Evolutionary conservation across 1,140 invertebrate genomes (phyloP).

Genomic region (Oedothorax gibbosus): DNA sequence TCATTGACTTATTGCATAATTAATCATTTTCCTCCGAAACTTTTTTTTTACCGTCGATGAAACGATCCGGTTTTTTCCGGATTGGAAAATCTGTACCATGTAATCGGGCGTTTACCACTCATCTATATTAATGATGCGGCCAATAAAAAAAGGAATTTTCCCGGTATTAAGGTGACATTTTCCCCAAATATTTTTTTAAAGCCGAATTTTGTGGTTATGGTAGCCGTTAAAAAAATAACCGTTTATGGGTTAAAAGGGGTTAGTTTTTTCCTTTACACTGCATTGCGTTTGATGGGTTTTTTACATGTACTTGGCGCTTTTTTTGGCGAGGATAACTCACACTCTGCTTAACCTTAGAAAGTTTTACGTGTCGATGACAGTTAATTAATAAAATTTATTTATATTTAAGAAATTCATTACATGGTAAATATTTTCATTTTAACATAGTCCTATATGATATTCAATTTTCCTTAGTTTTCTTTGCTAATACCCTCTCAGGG

Average conservation of each 20-base stretch:
- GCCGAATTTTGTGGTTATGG: conserved; percentile 22
- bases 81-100: conserved; percentile 29
- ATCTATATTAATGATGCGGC: conserved; percentile 41
- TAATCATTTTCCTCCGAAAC: conserved; percentile 41
- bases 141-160: conserved; percentile 34
- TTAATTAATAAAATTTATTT: too few relatives aligned
- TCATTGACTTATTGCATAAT: conserved; percentile 59
- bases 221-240: neutral
- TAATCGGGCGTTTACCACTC: conserved; percentile 46
- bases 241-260: neutral
- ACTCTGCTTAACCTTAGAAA: too few relatives aligned
- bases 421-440: too few relatives aligned
- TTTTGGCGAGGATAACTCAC: too few relatives aligned
- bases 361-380: too few relatives aligned
- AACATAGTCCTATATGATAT: too few relatives aligned
- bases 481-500: too few relatives aligned
- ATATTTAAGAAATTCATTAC: too few relatives aligned
- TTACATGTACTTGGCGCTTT: too few relatives aligned
- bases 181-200: neutral
- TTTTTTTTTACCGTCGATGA: conserved; percentile 15
- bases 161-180: neutral
- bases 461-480: too few relatives aligned
- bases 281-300: too few relatives aligned
- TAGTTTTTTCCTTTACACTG: neutral
- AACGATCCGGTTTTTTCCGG: neutral